Base-by-base conservation (phyloP, 2,888 invertebrate genomes). In the Drosophila hamatofila region DNA sequence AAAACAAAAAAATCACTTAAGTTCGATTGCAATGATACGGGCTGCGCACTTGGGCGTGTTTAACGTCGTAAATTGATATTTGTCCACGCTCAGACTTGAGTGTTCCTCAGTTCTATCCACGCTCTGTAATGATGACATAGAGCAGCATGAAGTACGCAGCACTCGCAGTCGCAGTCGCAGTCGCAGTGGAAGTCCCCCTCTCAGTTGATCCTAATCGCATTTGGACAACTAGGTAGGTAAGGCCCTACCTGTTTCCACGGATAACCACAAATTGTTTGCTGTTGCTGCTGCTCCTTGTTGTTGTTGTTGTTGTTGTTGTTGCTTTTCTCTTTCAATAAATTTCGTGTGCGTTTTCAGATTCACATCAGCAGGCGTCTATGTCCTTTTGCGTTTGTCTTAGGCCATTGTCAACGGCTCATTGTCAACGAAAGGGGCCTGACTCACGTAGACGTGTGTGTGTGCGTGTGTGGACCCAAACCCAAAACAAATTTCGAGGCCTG, bases 181-280 rank as follows among this genome's bases (percentile, higher is more conserved):
- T 44, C 14, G 37, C 37, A 37, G 37, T 14, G 21, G 21, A 14
- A 12, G 14, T 12, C 16, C 39, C 52, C 8, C 35, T 51, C 62
- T 64, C 56, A 46, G 70, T 39, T 60, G 84, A 84, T 84, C 85
- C 62, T 87, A 72, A 89, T 84, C 83, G 52, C 48, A 63, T 56
- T 42, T 56, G 46, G 35, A 16, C 49, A 49, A 33, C 52, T 52
- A 37, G 52, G 52, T 37, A 35, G 37, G 35, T 11, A 21, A n/a
- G 44, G 75, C 72, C 52, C 76, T 84, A 84, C 84, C 84, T 84
- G 84, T 84, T 77, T 60, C 76, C 16, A 58, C 55, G 84, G 88
- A 84, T 84, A 84, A 84, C 84, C 84, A 84, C 84, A 84, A 84
- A 87, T 84, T 89, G 84, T 84, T 86, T 80, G 81, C 81, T 60